These are phyloP conservation scores for Enteromius fasciolatus DNA, from an alignment of 2,797 vertebrate genomes.

Conservation along the genomic window DNA sequence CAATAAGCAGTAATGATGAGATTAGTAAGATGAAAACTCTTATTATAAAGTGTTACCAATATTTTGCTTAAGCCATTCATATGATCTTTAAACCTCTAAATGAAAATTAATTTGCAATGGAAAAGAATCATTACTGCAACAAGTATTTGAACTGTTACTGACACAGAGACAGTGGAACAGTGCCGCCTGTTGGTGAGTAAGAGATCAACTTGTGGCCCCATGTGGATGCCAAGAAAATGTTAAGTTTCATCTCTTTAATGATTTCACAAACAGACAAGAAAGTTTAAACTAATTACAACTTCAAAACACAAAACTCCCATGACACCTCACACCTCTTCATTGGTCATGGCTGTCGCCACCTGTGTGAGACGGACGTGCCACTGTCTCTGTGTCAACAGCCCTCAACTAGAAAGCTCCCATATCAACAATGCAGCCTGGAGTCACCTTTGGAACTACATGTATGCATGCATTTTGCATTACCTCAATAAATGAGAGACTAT, in stretches of 20 bases:
- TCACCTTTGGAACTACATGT: background rate
- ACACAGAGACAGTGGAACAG: slow-evolving; percentile 31
- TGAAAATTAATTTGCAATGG: background rate
- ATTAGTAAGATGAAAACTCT: background rate
- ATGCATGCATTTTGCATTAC: background rate
- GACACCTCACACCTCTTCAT: slow-evolving; percentile 23
- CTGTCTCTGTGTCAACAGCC: slow-evolving; percentile 36
- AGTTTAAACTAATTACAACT: background rate
- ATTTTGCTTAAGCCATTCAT: background rate
- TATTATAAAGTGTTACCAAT: background rate
- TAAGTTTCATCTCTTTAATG: background rate
- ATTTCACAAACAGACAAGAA: background rate
- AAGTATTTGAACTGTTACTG: background rate
- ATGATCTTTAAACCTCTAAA: background rate
- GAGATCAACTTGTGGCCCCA: background rate
- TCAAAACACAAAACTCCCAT: slow-evolving; percentile 12
- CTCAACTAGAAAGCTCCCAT: slow-evolving; percentile 17
- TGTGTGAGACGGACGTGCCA: slow-evolving; percentile 23
- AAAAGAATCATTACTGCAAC: background rate
- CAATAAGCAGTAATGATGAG: background rate
- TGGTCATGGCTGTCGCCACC: slow-evolving; percentile 2
- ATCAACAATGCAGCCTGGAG: background rate
- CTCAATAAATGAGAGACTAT: background rate
- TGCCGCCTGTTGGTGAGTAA: slow-evolving; percentile 50
- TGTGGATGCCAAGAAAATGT: background rate